These are phyloP conservation scores for Myotis brandtii DNA, from an alignment of 2,113 vertebrate genomes.

Conservation along the genomic window DNA sequence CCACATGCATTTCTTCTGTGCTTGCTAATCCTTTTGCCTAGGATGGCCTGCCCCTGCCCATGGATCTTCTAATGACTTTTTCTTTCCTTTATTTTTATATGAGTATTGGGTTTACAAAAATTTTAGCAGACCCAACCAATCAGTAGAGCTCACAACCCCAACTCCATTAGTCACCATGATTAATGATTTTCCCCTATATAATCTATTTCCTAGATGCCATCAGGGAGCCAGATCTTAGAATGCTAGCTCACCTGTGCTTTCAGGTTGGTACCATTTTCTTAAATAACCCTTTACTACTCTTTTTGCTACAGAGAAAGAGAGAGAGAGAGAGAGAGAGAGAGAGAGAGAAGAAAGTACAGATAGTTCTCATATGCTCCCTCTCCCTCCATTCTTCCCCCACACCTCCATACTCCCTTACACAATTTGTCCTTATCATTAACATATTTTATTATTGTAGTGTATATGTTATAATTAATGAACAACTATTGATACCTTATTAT, in stretches of 20 bases:
- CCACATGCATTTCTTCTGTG: not conserved
- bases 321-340: not conserved
- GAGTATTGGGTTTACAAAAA: not conserved
- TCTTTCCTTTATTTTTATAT: conserved; percentile 1
- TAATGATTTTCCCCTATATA: not conserved
- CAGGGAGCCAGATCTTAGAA: not conserved
- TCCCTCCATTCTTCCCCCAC: not conserved
- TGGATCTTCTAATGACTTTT: not conserved
- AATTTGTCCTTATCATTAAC: not conserved
- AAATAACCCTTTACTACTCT: not conserved
- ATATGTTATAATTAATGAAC: not conserved
- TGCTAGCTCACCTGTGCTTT: not conserved
- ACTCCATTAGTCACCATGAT: not conserved
- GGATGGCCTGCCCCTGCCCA: not conserved
- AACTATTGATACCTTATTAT: not conserved
- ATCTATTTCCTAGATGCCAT: not conserved
- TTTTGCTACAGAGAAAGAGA: no score
- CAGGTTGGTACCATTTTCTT: not conserved
- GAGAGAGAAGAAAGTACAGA: not conserved
- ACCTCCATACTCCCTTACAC: not conserved
- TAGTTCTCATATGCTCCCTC: not conserved
- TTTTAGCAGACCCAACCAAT: not conserved
- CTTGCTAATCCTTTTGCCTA: not conserved
- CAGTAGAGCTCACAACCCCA: not conserved
- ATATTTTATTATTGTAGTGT: not conserved